These are phyloP conservation scores for Microchirus variegatus DNA, from an alignment of 2,797 vertebrate genomes.

Conservation along the genomic window DNA sequence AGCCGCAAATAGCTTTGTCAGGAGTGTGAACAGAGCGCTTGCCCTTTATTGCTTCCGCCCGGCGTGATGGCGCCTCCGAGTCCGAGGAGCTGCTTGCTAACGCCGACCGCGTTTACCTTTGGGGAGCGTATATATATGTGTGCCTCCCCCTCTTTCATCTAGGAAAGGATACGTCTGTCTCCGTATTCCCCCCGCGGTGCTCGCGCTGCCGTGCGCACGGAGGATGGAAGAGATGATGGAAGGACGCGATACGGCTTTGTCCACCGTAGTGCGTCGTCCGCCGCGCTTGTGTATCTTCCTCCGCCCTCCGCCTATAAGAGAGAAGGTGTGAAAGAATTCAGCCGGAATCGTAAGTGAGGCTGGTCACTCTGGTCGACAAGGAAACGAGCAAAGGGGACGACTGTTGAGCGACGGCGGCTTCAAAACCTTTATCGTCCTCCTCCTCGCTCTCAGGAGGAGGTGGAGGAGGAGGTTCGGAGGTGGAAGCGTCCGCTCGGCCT, in stretches of 20 bases:
- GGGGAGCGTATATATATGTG: constrained; percentile 58
- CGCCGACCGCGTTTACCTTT: constrained; percentile 73
- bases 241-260: constrained; percentile 49
- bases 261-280: constrained; percentile 41
- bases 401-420: constrained; percentile 31
- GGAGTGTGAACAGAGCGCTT: constrained; percentile 56
- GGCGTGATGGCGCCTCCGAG: constrained; percentile 59
- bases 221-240: constrained; percentile 32
- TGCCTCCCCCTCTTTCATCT: constrained; percentile 73
- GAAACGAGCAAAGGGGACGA: constrained; percentile 53
- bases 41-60: constrained; percentile 62
- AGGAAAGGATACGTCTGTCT: constrained; percentile 70
- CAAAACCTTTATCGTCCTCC: constrained; percentile 8
- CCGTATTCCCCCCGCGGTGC: constrained; percentile 65
- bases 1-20: constrained; percentile 60
- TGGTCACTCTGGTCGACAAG: constrained; percentile 39
- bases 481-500: not conserved
- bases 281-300: constrained; percentile 39
- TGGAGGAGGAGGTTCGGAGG: constrained; percentile 26
- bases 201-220: constrained; percentile 51
- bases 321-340: constrained; percentile 54
- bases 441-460: constrained; percentile 66
- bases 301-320: constrained; percentile 34
- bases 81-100: constrained; percentile 68
- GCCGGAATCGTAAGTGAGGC: constrained; percentile 38